Evolutionary conservation across 2,113 vertebrate genomes (phyloP).

Genomic region (Herpailurus yagouaroundi): DNA sequence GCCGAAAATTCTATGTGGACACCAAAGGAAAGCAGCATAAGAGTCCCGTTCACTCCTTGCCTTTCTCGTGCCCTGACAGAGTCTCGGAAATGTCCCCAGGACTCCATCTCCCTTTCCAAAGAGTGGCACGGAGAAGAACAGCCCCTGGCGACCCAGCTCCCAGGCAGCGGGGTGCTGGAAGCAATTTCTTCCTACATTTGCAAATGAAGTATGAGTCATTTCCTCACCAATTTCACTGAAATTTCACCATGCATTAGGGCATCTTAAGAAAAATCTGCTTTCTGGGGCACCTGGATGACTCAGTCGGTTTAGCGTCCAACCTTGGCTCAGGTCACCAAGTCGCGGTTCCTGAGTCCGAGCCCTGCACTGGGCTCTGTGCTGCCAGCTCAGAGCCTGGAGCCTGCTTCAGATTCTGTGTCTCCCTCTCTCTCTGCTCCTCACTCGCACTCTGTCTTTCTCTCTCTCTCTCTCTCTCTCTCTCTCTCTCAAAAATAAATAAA

Average conservation of each 20-base stretch:
- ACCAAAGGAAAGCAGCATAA: neutral
- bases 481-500: too few relatives aligned
- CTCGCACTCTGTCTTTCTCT: too few relatives aligned
- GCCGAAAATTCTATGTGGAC: neutral
- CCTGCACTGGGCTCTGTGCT: too few relatives aligned
- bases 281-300: too few relatives aligned
- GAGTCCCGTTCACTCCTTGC: neutral
- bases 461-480: too few relatives aligned
- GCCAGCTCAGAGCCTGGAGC: too few relatives aligned
- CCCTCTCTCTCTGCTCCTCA: too few relatives aligned
- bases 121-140: neutral
- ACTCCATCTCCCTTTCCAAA: neutral
- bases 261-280: neutral
- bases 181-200: neutral
- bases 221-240: neutral
- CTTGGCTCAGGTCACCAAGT: too few relatives aligned
- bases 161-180: neutral
- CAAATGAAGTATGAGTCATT: neutral
- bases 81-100: neutral
- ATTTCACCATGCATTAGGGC: neutral
- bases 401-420: too few relatives aligned
- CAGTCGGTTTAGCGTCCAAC: too few relatives aligned
- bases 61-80: neutral
- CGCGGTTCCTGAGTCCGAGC: too few relatives aligned
- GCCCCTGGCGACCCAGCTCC: neutral